Base-by-base conservation (phyloP, 2,797 vertebrate species). In the Schizopygopsis malacanthus region DNA sequence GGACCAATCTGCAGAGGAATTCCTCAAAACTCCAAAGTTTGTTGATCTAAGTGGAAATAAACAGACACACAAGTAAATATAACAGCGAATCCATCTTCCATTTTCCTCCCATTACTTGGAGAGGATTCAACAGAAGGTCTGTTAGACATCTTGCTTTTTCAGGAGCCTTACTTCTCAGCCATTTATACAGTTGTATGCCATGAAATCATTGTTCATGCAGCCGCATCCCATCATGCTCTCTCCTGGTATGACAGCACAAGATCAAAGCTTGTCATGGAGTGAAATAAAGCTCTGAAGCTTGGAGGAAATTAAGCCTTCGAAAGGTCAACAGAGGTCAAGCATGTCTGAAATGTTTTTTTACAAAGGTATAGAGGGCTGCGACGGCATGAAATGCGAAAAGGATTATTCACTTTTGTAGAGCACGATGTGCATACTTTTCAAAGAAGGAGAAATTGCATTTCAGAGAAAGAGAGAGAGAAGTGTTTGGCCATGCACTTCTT, bases 181-280 rank as follows among this genome's bases (percentile, higher is more conserved):
- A 86, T 87, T 69, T 87, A 22, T 83, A 65, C 82, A 61, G 85
- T 47, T 22, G 3, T 86, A 75, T 90, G 85, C 81, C 82, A 89
- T 83, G 41, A 85, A 81, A 86, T 75, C 79, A 87, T 87, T 77
- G 78, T 84, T 80, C 90, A 92, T 92, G 91, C 91, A 91, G 85
- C 86, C 28, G 61, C 92, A 90, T 92, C 88, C 89, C 90, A 90
- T 86, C 95, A 95, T 95, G 94, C 95, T 93, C 85, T 89, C 80
- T 88, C 82, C 82, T 84, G 79, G 79, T 67, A 87, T 59, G 61
- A 88, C 85, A 89, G 84, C 82, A 86, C 85, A 88, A 85, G 86
- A 79, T 89, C 87, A 88, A 89, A 90, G 90, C 83, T 91, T 76
- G 75, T 90, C 87, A 81, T 83, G 82, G 45, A 89, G 85, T 85